phyloP scores from a whole-genome alignment of 2,113 vertebrate species.

The Dicrurus megarhynchus region DNA sequence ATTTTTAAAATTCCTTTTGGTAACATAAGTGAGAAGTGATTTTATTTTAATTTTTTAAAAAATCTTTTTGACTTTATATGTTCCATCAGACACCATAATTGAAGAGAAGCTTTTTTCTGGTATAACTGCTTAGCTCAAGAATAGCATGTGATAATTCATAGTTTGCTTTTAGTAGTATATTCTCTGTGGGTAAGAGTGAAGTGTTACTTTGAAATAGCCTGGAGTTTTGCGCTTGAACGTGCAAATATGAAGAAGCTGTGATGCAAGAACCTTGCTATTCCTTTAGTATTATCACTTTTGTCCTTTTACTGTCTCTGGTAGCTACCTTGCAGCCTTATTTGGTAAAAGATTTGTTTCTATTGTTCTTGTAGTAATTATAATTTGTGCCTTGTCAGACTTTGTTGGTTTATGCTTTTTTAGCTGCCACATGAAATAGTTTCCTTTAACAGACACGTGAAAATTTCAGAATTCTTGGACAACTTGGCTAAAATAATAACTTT shows the following conservation, averaged over 20 bases:
- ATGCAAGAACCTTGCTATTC: slow-evolving; percentile 28
- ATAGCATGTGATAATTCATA: not conserved
- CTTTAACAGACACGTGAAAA: slow-evolving; percentile 21
- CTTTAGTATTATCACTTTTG: slow-evolving; percentile 7
- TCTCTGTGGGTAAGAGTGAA: not conserved
- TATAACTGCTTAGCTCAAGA: not conserved
- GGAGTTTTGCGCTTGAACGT: not conserved
- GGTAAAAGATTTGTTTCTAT: slow-evolving; percentile 63
- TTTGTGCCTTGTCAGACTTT: slow-evolving; percentile 68
- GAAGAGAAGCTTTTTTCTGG: not conserved
- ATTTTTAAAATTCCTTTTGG: not conserved
- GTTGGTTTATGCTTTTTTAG: not conserved
- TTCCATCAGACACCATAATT: not conserved
- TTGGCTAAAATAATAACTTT: slow-evolving; percentile 31
- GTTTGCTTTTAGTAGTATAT: not conserved
- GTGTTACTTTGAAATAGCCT: not conserved
- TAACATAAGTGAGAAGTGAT: not conserved
- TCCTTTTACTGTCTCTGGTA: slow-evolving; percentile 49
- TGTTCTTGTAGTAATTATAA: slow-evolving; percentile 61
- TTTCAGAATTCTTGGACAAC: slow-evolving; percentile 16
- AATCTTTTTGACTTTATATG: not conserved
- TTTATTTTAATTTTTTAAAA: not conserved
- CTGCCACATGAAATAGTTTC: slow-evolving; percentile 52
- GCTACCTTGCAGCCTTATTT: slow-evolving; percentile 68
- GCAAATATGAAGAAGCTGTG: not conserved